Base-by-base conservation (phyloP, 2,113 vertebrate genomes). In the Chiloscyllium plagiosum region DNA sequence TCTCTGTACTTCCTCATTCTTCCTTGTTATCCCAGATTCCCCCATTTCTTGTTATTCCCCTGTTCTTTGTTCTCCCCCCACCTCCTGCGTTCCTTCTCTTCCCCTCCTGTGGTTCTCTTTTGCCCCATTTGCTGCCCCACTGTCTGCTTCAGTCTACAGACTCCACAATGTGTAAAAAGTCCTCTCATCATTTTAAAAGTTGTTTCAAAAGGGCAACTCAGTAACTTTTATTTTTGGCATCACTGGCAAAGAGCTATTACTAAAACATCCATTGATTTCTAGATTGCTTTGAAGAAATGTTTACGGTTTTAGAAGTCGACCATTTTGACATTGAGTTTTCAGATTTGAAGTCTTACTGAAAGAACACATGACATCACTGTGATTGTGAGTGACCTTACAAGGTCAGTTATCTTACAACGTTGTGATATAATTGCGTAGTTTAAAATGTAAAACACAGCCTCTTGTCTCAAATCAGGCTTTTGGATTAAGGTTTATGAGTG, bases 221-320 rank as follows among this genome's bases (percentile, higher is more conserved):
- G 17, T 37, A 65, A 83, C 52, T 61, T 61, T 92, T 92, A 29
- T 29, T 50, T 47, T 87, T 87, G 86, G 50, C 50, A 61, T 65
- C 61, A 24, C 61, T 93, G 61, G 17, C 1, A n/a, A 66, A 19
- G 33, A 66, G 89, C 42, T 95, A 72, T 95, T 95, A 2, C 1
- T 29, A 33, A 61, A 72, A 95, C 24, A 95, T 24, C 26, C 66
- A 94, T 47, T 29, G 56, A 94, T 70, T 94, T 70, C 17, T 70
- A 94, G 17, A 65, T 94, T 47, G 61, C 92, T 94, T 94, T 94
- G 65, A 94, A 68, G 65, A 94, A 42, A 42, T 95, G 37, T 76
- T 95, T 93, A 37, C 89, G 52, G 69, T 95, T 72, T 72, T 95
- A 95, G 66, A 76, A n/a, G 69, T 72, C 94, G 42, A 72, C 94